These are phyloP conservation scores for Varecia variegata DNA, from an alignment of 2,797 vertebrate genomes.

Conservation along the genomic window DNA sequence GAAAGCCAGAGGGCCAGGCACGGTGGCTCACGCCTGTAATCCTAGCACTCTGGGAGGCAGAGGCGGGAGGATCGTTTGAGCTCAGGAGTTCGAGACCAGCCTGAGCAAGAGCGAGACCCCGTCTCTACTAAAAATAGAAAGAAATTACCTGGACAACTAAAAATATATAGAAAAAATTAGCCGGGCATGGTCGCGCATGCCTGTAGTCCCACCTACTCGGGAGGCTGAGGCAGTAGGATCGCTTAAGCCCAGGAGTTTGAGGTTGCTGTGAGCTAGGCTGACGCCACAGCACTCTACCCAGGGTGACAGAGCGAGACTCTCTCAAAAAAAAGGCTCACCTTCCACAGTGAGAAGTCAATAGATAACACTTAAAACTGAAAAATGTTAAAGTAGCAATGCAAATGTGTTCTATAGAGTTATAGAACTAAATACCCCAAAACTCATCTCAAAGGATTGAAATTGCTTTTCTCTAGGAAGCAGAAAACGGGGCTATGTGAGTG, in stretches of 20 bases:
- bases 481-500: not conserved
- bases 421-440: not conserved
- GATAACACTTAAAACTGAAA: not conserved
- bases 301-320: no score
- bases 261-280: no score
- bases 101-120: no score
- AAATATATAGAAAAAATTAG: no score
- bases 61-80: no score
- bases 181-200: rapidly evolving
- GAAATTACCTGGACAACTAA: no score
- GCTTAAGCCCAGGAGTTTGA: not conserved
- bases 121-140: no score
- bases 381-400: not conserved
- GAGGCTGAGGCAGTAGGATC: not conserved
- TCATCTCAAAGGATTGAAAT: not conserved
- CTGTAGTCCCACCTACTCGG: not conserved
- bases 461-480: not conserved
- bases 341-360: not conserved
- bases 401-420: not conserved
- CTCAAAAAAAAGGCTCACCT: not conserved
- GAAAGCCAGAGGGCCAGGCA: not conserved
- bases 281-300: no score
- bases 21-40: no score
- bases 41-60: no score
- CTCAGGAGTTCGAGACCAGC: no score